Percentiles rank a stretch among this genome's conserved stretches.
Evolutionary conservation across 1,140 invertebrate genomes (phyloP).

Genomic region (Pollicipes pollicipes): DNA sequence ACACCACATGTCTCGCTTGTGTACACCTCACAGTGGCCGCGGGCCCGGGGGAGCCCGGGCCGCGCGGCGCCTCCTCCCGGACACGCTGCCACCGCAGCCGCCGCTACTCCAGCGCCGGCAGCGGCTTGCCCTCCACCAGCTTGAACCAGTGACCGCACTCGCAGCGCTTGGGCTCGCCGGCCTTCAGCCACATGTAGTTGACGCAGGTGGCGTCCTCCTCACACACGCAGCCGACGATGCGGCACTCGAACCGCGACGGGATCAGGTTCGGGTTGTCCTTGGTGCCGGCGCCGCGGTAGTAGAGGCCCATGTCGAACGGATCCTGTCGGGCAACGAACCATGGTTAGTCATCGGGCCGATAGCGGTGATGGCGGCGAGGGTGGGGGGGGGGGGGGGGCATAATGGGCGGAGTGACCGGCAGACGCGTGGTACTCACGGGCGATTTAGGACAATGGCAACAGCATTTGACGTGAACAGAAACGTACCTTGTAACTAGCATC

Average conservation of each 20-base stretch:
- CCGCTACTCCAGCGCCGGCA: constrained; percentile 12
- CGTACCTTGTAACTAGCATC: no score
- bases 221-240: constrained; percentile 89
- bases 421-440: no score
- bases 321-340: no score
- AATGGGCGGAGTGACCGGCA: no score
- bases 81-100: no score
- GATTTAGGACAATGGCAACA: no score
- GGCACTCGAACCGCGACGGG: constrained; percentile 67
- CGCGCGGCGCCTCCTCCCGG: no score
- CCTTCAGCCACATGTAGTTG: constrained; percentile 86
- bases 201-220: constrained; percentile 75
- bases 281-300: constrained; percentile 60
- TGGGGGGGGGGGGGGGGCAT: no score
- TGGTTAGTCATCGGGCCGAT: no score
- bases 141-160: constrained; percentile 95
- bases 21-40: background rate
- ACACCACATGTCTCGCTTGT: background rate
- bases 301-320: constrained; percentile 66
- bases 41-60: background rate
- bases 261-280: constrained; percentile 72
- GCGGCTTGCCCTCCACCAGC: constrained; percentile 42
- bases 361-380: no score
- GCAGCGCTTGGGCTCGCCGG: constrained; percentile 72
- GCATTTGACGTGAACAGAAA: no score